Conservation (phyloP, 2,888 invertebrate species). For the Ptychoptera contaminata region DNA sequence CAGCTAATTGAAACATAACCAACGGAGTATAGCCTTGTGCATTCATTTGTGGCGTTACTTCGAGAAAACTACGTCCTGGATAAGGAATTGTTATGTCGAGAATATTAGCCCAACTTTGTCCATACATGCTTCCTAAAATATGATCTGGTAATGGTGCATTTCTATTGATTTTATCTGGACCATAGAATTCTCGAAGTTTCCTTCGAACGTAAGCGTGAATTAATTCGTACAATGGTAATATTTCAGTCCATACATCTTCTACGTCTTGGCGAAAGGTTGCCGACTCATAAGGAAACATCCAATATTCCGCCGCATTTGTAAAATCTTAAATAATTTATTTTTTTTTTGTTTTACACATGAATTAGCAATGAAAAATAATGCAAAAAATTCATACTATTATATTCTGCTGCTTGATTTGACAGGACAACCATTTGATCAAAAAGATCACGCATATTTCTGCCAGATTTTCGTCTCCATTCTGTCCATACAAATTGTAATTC, state of each 20-base stretch:
- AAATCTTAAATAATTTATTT: conserved; percentile 46
- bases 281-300: conserved; percentile 78
- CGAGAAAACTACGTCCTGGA: conserved; percentile 66
- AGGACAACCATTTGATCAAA: conserved; percentile 66
- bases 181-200: conserved; percentile 67
- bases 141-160: conserved; percentile 75
- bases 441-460: conserved; percentile 58
- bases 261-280: conserved; percentile 59
- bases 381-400: conserved; percentile 51
- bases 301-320: conserved; percentile 72
- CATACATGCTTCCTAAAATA: conserved; percentile 82
- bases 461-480: conserved; percentile 78
- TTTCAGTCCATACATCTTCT: conserved; percentile 67
- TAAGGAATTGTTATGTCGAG: conserved; percentile 70
- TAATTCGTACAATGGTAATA: conserved; percentile 73
- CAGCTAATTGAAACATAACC: conserved; percentile 72
- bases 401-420: conserved; percentile 62
- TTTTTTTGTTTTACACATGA: background rate
- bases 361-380: background rate
- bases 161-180: conserved; percentile 62
- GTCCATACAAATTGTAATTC: conserved; percentile 79
- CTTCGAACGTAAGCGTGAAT: conserved; percentile 80
- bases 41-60: conserved; percentile 70
- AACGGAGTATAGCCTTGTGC: conserved; percentile 73
- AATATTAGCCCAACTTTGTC: conserved; percentile 71